Base-by-base conservation (phyloP, 1,140 invertebrate species). In the Sarcophaga peregrina region DNA sequence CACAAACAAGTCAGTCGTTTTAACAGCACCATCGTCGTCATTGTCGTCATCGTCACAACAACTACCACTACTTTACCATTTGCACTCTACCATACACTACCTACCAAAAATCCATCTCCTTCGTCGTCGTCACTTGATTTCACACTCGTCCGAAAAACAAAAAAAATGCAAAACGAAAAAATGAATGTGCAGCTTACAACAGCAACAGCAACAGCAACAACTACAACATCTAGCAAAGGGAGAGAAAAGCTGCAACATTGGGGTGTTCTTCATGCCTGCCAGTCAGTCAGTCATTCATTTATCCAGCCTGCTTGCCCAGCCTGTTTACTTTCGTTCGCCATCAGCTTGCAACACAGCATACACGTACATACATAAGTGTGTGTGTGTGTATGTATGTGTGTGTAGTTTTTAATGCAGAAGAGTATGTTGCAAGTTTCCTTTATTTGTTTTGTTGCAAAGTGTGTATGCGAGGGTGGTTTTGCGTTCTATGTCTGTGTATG, bases 381-480 rank as follows among this genome's bases (percentile, higher is more conserved):
- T n/a, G 54, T 58, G 54, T 37, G 54, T 52, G 5, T n/a, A n/a
- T n/a, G n/a, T n/a, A n/a, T n/a, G n/a, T n/a, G 50, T 8, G 1
- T 52, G 50, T 52, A 10, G 50, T 52, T n/a, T n/a, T n/a, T 1
- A 13, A 1, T 52, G 50, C n/a, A 58, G 25, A 37, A 37, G 25
- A 37, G 54, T 58, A 58, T 58, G 54, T 37, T 58, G 54, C 54
- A 58, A 58, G 13, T 58, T 58, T 58, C 54, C 54, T 58, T 58
- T 58, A 58, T 58, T 58, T 58, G 50, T 52, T 52, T 52, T 52
- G 54, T 58, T 58, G 54, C 54, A 58, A 58, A 68, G 62, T 68
- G 17, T 68, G 62, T 68, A n/a, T 68, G 62, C 62, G 62, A 68
- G 62, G 62, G 62, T 68, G 62, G 62, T 68, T 68, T 68, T n/a